phyloP scores from a whole-genome alignment of 2,888 invertebrate genomes.

The Rambutsinella grinnellia region DNA sequence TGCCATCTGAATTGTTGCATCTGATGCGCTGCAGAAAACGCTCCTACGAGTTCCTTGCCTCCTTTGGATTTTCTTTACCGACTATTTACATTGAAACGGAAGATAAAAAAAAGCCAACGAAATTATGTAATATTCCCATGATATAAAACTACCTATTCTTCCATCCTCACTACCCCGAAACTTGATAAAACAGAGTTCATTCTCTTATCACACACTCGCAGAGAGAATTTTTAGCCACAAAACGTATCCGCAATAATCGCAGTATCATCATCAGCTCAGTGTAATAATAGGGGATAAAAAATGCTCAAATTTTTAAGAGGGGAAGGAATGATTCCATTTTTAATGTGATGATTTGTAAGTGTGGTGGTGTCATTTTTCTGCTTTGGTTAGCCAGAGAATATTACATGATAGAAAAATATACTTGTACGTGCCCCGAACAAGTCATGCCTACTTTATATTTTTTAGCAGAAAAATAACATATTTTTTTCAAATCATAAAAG shows the following conservation, averaged over 20 bases:
- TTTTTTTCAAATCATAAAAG: too few relatives aligned
- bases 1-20: too few relatives aligned
- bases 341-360: constrained; percentile 1
- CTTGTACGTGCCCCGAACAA: background rate
- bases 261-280: background rate
- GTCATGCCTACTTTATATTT: background rate
- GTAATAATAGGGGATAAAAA: background rate
- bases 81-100: background rate
- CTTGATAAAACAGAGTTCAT: background rate
- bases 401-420: background rate
- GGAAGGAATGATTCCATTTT: too few relatives aligned
- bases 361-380: constrained; percentile 45
- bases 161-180: background rate
- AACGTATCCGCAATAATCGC: background rate
- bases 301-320: background rate
- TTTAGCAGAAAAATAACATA: too few relatives aligned
- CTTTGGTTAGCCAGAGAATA: constrained; percentile 39
- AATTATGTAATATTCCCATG: background rate
- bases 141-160: background rate
- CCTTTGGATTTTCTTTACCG: too few relatives aligned
- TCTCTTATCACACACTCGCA: too few relatives aligned
- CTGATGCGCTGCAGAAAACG: too few relatives aligned
- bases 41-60: too few relatives aligned
- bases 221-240: background rate
- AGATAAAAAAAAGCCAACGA: too few relatives aligned